Evolutionary conservation across 2,888 invertebrate species (phyloP), one percentile per base, ranked within the genome.

Genomic region (Platerodrilus igneus): DNA sequence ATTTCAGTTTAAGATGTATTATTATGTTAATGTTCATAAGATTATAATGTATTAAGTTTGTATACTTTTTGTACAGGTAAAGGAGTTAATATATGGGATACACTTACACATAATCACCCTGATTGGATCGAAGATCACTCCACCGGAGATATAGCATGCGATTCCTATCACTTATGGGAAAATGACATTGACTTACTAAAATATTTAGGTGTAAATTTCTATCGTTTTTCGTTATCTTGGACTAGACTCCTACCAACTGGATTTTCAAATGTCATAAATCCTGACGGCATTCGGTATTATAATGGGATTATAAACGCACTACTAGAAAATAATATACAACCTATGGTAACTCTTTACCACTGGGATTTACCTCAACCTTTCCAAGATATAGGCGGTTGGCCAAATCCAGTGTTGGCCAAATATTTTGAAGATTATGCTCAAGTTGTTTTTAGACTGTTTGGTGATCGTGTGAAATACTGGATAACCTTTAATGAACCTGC

Each of bases 351-450:
- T 1, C 66, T 81, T 59, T 80, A 78, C 64, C 80, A 81, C 54
- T 81, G 78, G 78, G 80, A 82, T 56, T 66, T 80, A 40, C 81
- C 81, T 0, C 74, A 78, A 52, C 42, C 53, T 3, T 60, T 78
- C 10, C 74, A 78, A 67, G 74, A 77, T 27, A 59, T 78, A 3
- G 80, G 80, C 0, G 81, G 80, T 0, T 80, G 79, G 79, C 71
- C 75, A 64, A 49, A 67, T 71, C 8, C 71, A 60, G 45, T 72
- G 6, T 71, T 79, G 30, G 74, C 72, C 0, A 73, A 77, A 20
- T 78, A 77, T 59, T 83, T 79, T 55, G 70, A 67, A 8, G 75
- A 77, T 48, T 81, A 78, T 40, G 79, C 81, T 0, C 67, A 68
- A 52, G 66, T 81, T 18, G 63, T 73, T 4, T 66, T 65, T 37